Evolutionary conservation across 2,888 invertebrate genomes (phyloP).

Genomic region (Ophioninae sp.): DNA sequence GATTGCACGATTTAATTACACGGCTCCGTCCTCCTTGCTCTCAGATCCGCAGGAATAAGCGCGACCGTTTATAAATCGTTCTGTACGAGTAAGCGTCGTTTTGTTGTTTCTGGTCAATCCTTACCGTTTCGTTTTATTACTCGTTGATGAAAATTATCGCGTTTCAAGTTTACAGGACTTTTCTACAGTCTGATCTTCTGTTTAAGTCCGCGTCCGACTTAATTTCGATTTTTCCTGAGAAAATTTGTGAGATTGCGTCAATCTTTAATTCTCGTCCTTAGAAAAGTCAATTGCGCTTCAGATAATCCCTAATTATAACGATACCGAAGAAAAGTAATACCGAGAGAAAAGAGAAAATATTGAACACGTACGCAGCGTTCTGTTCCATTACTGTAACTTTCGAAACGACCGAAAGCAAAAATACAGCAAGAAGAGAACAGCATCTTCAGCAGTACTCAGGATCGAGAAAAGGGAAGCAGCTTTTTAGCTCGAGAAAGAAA

Average conservation of each 20-base stretch:
- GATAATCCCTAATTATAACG: neutral
- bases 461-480: constrained; percentile 39
- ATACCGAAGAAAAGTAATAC: neutral
- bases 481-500: neutral
- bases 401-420: constrained; percentile 36
- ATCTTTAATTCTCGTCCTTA: too few species aligned
- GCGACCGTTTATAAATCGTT: constrained; percentile 2
- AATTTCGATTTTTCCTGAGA: too few species aligned
- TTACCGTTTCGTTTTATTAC: constrained; percentile 21
- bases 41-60: constrained; percentile 9
- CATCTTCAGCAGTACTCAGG: constrained; percentile 46
- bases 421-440: constrained; percentile 35
- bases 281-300: too few species aligned
- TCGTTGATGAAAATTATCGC: neutral
- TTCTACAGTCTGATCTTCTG: too few species aligned
- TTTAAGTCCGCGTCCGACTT: too few species aligned
- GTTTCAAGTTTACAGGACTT: too few species aligned
- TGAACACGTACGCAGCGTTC: neutral
- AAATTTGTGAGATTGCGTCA: too few species aligned
- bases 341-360: neutral
- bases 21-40: constrained; percentile 67
- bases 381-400: neutral
- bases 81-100: constrained; percentile 12
- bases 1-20: constrained; percentile 80
- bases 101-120: constrained; percentile 11